Evolutionary conservation across 2,113 vertebrate genomes (phyloP), one percentile per base, ranked within the genome.

Genomic region (Odocoileus hemionus): DNA sequence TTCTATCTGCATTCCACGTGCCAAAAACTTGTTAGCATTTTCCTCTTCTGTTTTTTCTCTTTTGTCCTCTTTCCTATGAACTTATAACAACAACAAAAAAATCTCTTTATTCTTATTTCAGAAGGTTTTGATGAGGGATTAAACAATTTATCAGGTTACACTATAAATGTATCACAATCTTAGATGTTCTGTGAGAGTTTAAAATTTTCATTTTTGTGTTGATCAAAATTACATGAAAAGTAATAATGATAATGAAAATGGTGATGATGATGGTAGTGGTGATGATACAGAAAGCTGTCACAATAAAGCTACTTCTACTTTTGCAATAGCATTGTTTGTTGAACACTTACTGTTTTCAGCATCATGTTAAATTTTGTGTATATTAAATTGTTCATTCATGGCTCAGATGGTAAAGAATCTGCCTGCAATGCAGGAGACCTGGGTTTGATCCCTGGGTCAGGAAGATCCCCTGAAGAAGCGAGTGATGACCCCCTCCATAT

Each of bases 231-330:
- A 45, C 23, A 43, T 15, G 47, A 70, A 91, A 78, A 8, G 25
- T 58, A 33, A 43, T 52, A 10, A 30, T 57, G 12, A 39, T 57
- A 10, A 30, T 54, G 15, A 33, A 47, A 17, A 2, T 14, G 47
- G 1, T 19, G 78, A 0, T 80, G 16, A 3, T 54, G 33, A 9
- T 1, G 14, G 6, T 39, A 6, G 8, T 55, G 15, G 2, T 26
- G 28, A 30, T 5, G 0, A 9, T 23, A 16, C 6, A 3, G 15
- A 57, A 33, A 57, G 15, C 39, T 6, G 2, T 36, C 15, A 16
- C 7, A 28, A 61, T 30, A 16, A 16, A 2, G 3, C 21, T 58
- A 2, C 50, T 43, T 36, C 45, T 36, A 3, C 17, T 55, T 54
- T 16, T 57, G 16, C 36, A 39, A 16, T 7, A 39, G 7, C 19